Evolutionary conservation across 2,113 vertebrate genomes (phyloP), one percentile per base, ranked within the genome.

Genomic region (Leuciscus idus): DNA sequence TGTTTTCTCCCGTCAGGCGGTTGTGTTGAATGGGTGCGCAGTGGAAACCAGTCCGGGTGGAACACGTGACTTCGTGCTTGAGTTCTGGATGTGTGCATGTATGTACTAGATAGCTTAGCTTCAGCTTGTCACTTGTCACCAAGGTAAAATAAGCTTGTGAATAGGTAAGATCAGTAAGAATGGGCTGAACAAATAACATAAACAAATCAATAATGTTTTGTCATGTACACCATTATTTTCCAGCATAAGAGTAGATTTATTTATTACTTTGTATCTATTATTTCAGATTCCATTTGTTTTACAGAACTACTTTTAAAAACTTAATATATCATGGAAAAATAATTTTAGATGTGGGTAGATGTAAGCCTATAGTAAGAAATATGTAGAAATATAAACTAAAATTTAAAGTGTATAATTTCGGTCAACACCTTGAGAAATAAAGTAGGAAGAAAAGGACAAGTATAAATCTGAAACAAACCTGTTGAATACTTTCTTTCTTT

Each of bases 21-120:
- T 83, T 91, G 87, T 91, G 94, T 93, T 79, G 73, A 84, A 52
- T 48, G 30, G 21, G 91, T 90, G 85, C 84, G 33, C 78, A 46
- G 48, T 0, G 6, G 4, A 92, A 95, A 85, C 86, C n/a, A 26
- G 78, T 92, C 94, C 95, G 94, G 73, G 9, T 50, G 75, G 89
- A 90, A 92, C 90, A 81, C 55, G 43, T 9, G 23, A 23, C 12
- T 28, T 23, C 26, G 21, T 6, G 5, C 10, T 39, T n/a, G n/a
- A 17, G 66, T 79, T 83, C 87, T 30, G 57, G 8, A 4, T 13
- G 19, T 66, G 28, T 66, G 64, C 28, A 33, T 66, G 62, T 64
- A 26, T 11, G n/a, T 28, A 66, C 62, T 1, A 52, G 13, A 52
- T 52, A 52, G 13, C 11, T 23, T 52, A 52, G 13, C 11, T 23